phyloP scores from a whole-genome alignment of 2,797 vertebrate genomes.

The Cyprinodon diabolis region DNA sequence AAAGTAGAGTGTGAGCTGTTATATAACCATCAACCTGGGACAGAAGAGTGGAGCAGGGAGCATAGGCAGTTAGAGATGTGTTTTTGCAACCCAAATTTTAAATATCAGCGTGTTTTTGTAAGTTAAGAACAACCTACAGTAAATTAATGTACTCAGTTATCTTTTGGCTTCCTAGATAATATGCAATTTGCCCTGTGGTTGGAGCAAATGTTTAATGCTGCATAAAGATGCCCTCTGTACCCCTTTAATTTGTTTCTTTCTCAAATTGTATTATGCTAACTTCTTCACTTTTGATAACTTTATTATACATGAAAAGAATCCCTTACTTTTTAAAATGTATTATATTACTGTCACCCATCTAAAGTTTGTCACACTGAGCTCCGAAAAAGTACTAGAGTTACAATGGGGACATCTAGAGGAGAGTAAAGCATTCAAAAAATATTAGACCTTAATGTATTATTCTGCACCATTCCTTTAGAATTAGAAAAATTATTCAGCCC shows the following conservation, averaged over 20 bases:
- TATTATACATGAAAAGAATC: too few species aligned
- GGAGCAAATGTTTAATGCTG: not conserved
- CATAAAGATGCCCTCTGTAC: not conserved
- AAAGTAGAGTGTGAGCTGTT: slow-evolving; percentile 54
- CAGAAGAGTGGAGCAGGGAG: slow-evolving; percentile 43
- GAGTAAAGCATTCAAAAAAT: too few species aligned
- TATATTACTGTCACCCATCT: too few species aligned
- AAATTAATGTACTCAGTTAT: not conserved
- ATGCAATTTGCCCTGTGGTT: not conserved
- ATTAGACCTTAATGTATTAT: too few species aligned
- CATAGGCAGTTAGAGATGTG: slow-evolving; percentile 38
- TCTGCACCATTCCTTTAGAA: too few species aligned
- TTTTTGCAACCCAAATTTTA: slow-evolving; percentile 5
- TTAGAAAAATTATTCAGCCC: too few species aligned
- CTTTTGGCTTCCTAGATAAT: not conserved
- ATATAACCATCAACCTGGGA: slow-evolving; percentile 57
- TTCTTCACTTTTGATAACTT: too few species aligned
- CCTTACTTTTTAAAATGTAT: too few species aligned
- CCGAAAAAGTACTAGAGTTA: too few species aligned
- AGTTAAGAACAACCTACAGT: not conserved
- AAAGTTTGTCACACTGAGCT: too few species aligned
- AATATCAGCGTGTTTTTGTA: not conserved
- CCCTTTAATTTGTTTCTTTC: not conserved
- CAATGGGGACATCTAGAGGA: too few species aligned
- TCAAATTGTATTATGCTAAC: not conserved